Percentiles rank a stretch among this genome's conserved stretches.
phyloP scores from a whole-genome alignment of 2,113 vertebrate genomes.

The Tretioscincus oriximinensis region DNA sequence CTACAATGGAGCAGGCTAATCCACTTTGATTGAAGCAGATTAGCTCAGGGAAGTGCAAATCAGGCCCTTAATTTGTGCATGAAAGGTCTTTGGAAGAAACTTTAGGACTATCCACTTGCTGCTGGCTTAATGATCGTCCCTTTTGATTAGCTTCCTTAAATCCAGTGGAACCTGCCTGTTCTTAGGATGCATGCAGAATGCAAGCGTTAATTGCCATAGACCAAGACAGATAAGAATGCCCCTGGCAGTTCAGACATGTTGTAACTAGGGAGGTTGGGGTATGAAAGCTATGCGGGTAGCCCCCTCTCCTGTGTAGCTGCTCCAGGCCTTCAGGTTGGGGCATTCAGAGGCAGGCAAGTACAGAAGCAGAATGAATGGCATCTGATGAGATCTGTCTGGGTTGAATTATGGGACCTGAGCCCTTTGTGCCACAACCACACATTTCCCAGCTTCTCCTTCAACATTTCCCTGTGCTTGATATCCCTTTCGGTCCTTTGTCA shows the following conservation, averaged over 20 bases:
- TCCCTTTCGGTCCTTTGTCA: background rate
- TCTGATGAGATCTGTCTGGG: too few species aligned
- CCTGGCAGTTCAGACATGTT: conserved; percentile 6
- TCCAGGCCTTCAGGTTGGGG: background rate
- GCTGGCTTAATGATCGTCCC: too few species aligned
- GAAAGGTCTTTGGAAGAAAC: too few species aligned
- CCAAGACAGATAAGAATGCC: background rate
- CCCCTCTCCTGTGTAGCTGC: background rate
- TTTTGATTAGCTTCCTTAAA: too few species aligned
- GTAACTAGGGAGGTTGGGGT: background rate
- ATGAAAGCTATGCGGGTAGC: conserved; percentile 18
- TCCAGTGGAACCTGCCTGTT: too few species aligned
- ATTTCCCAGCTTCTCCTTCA: background rate
- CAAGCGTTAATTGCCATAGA: background rate
- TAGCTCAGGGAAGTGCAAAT: too few species aligned
- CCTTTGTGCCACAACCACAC: too few species aligned
- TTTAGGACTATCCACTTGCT: too few species aligned
- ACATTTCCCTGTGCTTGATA: background rate
- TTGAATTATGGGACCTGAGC: background rate
- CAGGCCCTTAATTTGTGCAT: too few species aligned
- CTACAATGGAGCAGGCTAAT: too few species aligned
- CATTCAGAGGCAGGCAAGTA: background rate
- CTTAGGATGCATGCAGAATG: too few species aligned
- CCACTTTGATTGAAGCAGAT: too few species aligned
- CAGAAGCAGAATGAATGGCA: background rate